Base-by-base conservation (phyloP, 2,888 invertebrate genomes). In the Parthenolecanium corni region DNA sequence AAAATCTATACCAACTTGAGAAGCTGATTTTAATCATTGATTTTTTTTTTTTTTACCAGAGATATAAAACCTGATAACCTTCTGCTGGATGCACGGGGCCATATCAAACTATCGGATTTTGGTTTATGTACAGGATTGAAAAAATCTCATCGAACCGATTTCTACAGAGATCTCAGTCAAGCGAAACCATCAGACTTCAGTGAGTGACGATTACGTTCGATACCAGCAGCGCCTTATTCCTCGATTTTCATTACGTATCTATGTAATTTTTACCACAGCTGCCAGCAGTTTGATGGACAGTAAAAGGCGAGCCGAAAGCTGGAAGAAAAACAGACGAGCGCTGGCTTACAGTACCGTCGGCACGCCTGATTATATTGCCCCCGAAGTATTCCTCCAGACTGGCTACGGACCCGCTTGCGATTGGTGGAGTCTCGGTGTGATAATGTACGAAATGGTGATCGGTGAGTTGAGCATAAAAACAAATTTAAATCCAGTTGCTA, bases 371-470 rank as follows among this genome's bases (percentile, higher is more conserved):
- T 99, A 99, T 74, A 99, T 99, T 71, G 98, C 98, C 36, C 98
- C 98, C 1, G 98, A 99, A 80, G 97, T 98, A 70, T 98, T 91
- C 77, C 79, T 91, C 69, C 96, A 96, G 77, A 95, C 94, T 40
- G 98, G 98, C 47, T 99, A 99, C 76, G 94, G 93, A 3, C 88
- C 93, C 54, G 89, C 94, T 64, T 98, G 97, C 71, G 98, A 99
- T 76, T 99, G 96, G 93, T 98, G 98, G 98, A 96, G 95, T 66
- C 80, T 99, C 64, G 98, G 98, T 24, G 98, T 99, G 64, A 98
- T 98, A 71, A 98, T 99, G 98, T 98, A 97, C 77, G 98, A 99
- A 78, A 99, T 99, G 98, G 80, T 99, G 69, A 98, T 98, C 76
- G 97, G 83, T 82, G 31, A 31, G 31, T 31, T 9, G 31, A 9